These are phyloP conservation scores for Sebastes goodei DNA, from an alignment of 2,797 vertebrate species.

Conservation along the genomic window DNA sequence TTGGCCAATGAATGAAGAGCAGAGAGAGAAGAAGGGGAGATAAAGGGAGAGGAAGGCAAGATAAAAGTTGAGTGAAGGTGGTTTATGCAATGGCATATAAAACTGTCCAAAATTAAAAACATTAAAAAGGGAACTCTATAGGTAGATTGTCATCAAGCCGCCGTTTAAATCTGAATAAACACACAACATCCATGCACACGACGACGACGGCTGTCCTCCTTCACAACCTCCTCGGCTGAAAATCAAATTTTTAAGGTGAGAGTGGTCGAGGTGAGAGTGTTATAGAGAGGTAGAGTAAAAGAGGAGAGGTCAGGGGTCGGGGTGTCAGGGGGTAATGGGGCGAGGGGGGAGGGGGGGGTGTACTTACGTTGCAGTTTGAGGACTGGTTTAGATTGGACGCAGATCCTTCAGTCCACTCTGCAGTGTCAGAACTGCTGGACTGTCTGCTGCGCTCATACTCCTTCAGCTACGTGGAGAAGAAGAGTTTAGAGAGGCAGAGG, in stretches of 20 bases:
- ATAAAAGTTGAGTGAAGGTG: background rate
- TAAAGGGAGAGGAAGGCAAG: background rate
- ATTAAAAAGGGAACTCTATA: background rate
- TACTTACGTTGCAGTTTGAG: constrained; percentile 96
- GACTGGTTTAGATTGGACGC: constrained; percentile 90
- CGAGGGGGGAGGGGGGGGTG: constrained; percentile 21
- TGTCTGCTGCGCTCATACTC: constrained; percentile 97
- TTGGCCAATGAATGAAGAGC: constrained; percentile 15
- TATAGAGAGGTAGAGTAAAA: constrained; percentile 30
- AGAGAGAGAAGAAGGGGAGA: constrained; percentile 11
- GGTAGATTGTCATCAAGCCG: background rate
- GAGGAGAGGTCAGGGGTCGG: constrained; percentile 14
- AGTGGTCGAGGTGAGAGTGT: constrained; percentile 43
- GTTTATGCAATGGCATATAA: background rate
- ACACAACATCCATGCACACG: constrained; percentile 8
- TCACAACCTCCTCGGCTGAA: constrained; percentile 13
- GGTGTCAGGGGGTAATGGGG: constrained; percentile 11
- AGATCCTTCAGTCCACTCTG: constrained; percentile 92
- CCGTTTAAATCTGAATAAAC: background rate
- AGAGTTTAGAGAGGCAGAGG: constrained; percentile 84
- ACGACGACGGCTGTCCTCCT: background rate
- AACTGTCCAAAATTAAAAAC: background rate
- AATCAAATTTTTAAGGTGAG: constrained; percentile 43
- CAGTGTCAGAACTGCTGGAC: constrained; percentile 85
- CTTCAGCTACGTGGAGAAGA: constrained; percentile 94